Evolutionary conservation across 2,797 vertebrate species (phyloP).

Genomic region (Arnoldichthys spilopterus): DNA sequence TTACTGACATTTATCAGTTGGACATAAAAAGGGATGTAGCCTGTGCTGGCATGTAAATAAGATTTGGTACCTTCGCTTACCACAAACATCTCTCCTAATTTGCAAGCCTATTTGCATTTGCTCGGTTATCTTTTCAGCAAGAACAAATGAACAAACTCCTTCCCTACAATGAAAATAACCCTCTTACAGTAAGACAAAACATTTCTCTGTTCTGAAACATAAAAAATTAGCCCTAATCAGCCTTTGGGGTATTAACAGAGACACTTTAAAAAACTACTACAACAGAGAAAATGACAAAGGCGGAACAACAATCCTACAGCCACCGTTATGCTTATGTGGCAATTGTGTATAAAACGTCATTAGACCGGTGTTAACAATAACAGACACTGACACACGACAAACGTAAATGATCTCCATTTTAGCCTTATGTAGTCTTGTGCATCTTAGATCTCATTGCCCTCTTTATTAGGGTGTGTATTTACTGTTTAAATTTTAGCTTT

Average conservation of each 20-base stretch:
- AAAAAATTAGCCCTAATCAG: not conserved
- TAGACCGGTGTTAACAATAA: no score
- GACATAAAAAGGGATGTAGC: not conserved
- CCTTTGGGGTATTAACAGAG: not conserved
- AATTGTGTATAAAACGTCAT: no score
- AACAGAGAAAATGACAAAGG: no score
- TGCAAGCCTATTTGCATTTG: slow-evolving; percentile 19
- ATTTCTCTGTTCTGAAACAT: not conserved
- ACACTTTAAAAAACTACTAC: no score
- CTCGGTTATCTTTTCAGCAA: not conserved
- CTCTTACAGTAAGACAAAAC: not conserved
- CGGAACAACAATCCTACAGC: no score
- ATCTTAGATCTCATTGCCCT: no score
- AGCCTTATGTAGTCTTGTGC: no score
- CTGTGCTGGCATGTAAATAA: not conserved
- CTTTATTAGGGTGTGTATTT: no score
- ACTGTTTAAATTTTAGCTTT: no score
- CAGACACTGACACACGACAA: no score
- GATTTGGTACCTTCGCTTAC: not conserved
- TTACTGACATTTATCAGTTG: not conserved
- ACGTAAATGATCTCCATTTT: no score
- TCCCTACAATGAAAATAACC: not conserved
- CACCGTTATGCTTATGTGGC: no score
- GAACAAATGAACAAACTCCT: not conserved
- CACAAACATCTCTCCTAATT: not conserved